Evolutionary conservation across 1,140 invertebrate genomes (phyloP), one percentile per base, ranked within the genome.

Genomic region (Trichomalopsis sarcophagae): DNA sequence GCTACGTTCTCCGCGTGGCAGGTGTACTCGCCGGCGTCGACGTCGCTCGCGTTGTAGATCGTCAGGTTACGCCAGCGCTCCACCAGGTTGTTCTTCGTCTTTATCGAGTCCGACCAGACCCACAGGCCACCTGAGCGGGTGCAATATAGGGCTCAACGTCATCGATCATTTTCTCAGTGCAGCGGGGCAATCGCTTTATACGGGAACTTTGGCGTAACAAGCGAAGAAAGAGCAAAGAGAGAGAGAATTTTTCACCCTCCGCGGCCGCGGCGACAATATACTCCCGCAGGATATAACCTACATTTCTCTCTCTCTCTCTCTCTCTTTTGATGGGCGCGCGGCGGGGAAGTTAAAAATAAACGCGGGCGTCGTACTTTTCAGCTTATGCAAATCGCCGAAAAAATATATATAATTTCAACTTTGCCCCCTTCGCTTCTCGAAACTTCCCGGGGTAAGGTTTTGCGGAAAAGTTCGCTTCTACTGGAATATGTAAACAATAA

Each of bases 21-120:
- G 1, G 95, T 95, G 89, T 98, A 98, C 66, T 96, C 95, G 0
- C 97, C 97, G 17, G 96, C 96, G 90, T 98, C 97, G 13, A 94
- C 93, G 78, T 96, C 96, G 88, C 94, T 96, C 21, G 97, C 95
- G 88, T 97, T 96, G 82, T 95, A 95, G 21, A 97, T 94, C 2
- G 95, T 97, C 21, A 97, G 92, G 89, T 96, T 95, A 92, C 95
- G 94, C 97, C 96, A 96, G 91, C 94, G 94, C 78, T 95, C 94
- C 89, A 88, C 78, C 33, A 89, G 2, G 0, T 23, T 82, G 30
- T 89, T 90, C 85, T 89, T 84, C 66, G 90, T 91, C 83, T 90
- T 90, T 85, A 91, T 89, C 40, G 91, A 90, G 11, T 85, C 89
- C 5, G 88, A 89, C 44, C 88, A 89, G 27, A 85, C 82, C 2